Conservation (phyloP, 2,888 invertebrate genomes). For the Torymus texanus region DNA sequence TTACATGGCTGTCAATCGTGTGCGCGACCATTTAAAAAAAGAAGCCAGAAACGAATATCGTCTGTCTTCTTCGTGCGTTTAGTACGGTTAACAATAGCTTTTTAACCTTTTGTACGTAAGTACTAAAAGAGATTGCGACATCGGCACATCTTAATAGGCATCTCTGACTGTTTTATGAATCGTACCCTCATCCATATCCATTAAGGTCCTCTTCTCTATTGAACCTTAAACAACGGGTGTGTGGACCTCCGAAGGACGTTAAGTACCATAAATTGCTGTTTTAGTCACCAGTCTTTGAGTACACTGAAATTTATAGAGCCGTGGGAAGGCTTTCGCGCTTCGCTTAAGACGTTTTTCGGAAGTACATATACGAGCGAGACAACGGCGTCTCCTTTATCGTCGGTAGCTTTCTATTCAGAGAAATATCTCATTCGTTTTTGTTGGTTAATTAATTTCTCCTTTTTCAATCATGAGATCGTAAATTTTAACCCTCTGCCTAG, state of each 20-base stretch:
- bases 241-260: slow-evolving; percentile 35
- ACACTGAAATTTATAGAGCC: slow-evolving; percentile 7
- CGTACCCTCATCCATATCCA: slow-evolving; percentile 50
- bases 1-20: slow-evolving; percentile 46
- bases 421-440: slow-evolving; percentile 29
- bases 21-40: slow-evolving; percentile 38
- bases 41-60: slow-evolving; percentile 46
- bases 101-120: slow-evolving; percentile 51
- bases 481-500: no score
- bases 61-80: slow-evolving; percentile 41
- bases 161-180: slow-evolving; percentile 37
- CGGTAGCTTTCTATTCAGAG: slow-evolving; percentile 17
- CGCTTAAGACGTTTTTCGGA: slow-evolving; percentile 12
- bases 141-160: slow-evolving; percentile 35
- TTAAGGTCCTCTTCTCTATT: slow-evolving; percentile 30
- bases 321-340: slow-evolving; percentile 40
- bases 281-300: slow-evolving; percentile 55
- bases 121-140: slow-evolving; percentile 45
- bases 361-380: slow-evolving; percentile 12
- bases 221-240: slow-evolving; percentile 32
- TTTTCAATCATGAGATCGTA: no score
- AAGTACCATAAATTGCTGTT: slow-evolving; percentile 56
- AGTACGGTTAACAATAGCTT: slow-evolving; percentile 40
- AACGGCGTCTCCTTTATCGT: no score
- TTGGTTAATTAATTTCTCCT: slow-evolving; percentile 21